Evolutionary conservation across 2,797 vertebrate genomes (phyloP).

Genomic region (Sarcophilus harrisii): DNA sequence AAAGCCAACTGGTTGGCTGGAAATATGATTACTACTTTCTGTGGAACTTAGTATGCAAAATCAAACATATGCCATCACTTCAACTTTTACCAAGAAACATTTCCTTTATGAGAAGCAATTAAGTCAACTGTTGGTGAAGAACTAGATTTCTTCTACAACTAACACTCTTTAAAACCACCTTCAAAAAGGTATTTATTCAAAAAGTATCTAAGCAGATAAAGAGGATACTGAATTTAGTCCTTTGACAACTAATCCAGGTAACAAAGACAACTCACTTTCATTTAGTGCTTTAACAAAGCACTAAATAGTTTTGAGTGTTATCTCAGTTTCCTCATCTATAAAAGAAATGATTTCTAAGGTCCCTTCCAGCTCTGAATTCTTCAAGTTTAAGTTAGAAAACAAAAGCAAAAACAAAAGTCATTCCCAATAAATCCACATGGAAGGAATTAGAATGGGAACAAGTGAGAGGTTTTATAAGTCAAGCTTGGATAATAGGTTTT

Average conservation of each 20-base stretch:
- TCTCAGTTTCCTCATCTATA: not conserved
- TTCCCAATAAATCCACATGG: not conserved
- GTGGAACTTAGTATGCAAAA: not conserved
- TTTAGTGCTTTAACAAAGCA: not conserved
- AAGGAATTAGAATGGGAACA: constrained; percentile 6
- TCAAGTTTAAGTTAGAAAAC: constrained; percentile 27
- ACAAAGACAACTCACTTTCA: not conserved
- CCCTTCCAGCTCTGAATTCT: not conserved
- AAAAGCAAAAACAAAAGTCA: constrained; percentile 41
- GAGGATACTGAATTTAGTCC: not conserved
- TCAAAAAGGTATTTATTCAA: not conserved
- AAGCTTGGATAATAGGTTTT: not conserved
- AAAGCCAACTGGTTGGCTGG: not conserved
- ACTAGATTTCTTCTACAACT: not conserved
- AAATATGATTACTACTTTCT: not conserved
- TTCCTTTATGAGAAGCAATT: not conserved
- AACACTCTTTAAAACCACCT: not conserved
- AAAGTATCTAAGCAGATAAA: not conserved
- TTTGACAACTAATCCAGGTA: not conserved
- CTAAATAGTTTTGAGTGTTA: not conserved
- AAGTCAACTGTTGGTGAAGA: not conserved
- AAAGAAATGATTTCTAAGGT: not conserved
- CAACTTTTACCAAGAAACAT: not conserved
- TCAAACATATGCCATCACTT: not conserved
- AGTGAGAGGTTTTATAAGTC: constrained; percentile 6